Conservation (phyloP, 2,113 vertebrate genomes). For the Amphilophus citrinellus region DNA sequence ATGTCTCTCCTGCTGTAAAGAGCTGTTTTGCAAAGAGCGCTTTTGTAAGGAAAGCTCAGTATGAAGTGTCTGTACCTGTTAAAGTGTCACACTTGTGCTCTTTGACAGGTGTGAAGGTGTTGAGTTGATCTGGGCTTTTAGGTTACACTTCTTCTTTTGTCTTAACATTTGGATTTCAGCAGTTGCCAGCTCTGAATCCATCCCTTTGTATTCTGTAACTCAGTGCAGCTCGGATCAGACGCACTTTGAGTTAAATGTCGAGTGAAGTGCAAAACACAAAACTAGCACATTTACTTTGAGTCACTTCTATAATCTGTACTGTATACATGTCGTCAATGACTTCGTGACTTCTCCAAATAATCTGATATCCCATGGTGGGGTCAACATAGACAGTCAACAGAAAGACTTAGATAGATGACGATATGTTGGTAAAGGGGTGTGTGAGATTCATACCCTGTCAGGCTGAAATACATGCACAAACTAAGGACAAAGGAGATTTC, state of each 20-base stretch:
- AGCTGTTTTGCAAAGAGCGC: constrained; percentile 1
- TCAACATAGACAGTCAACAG: background rate
- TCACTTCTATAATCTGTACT: background rate
- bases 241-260: background rate
- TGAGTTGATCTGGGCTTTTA: background rate
- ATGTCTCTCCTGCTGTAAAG: constrained; percentile 13
- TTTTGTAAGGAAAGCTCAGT: constrained; percentile 19
- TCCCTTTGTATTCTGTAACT: constrained; percentile 10
- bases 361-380: background rate
- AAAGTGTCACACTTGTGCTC: background rate
- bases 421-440: background rate
- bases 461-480: constrained; percentile 7
- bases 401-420: background rate
- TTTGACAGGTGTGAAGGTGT: constrained; percentile 18
- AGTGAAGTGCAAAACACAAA: background rate
- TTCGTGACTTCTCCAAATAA: constrained; percentile 2
- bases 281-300: background rate
- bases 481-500: background rate
- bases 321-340: background rate
- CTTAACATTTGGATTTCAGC: background rate
- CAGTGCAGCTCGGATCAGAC: background rate
- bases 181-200: background rate
- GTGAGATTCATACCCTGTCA: constrained; percentile 1
- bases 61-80: background rate
- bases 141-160: background rate